phyloP scores from a whole-genome alignment of 2,113 vertebrate genomes.

The Carettochelys insculpta region DNA sequence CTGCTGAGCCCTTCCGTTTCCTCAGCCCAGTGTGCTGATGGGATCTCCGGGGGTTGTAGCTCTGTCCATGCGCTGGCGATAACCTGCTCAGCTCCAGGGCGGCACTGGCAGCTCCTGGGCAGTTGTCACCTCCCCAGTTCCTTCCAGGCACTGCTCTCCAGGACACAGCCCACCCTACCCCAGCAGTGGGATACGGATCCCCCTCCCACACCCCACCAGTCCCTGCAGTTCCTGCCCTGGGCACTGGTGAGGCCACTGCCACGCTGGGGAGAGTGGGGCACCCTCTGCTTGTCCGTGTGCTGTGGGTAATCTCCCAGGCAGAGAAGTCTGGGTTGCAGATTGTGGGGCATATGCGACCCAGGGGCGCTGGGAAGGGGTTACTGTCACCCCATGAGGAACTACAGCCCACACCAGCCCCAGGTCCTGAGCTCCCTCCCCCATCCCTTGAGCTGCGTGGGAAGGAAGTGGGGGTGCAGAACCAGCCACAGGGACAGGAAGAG shows the following conservation, averaged over 20 bases:
- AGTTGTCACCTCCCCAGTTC: neutral
- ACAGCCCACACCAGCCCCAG: neutral
- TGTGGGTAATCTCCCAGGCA: neutral
- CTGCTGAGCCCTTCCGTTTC: too few species aligned
- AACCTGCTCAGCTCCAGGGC: neutral
- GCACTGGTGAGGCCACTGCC: neutral
- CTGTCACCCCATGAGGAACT: neutral
- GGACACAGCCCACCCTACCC: neutral
- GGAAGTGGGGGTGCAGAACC: neutral
- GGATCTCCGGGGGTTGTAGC: too few species aligned
- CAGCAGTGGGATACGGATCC: neutral
- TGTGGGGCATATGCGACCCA: neutral
- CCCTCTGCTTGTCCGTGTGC: neutral
- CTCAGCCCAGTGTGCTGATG: neutral
- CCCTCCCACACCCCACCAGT: too few species aligned
- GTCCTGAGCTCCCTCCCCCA: neutral
- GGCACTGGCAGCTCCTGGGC: neutral
- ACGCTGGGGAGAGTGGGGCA: neutral
- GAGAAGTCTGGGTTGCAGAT: neutral
- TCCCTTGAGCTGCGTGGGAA: neutral
- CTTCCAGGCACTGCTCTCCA: neutral
- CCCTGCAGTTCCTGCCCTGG: neutral
- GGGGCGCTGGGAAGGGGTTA: neutral
- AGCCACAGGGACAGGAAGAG: neutral
- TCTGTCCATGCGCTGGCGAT: neutral